A percentile compares a stretch with the other conserved stretches of the same genome.
Evolutionary conservation across 2,797 vertebrate species (phyloP).

Genomic region (Bufotes viridis): DNA sequence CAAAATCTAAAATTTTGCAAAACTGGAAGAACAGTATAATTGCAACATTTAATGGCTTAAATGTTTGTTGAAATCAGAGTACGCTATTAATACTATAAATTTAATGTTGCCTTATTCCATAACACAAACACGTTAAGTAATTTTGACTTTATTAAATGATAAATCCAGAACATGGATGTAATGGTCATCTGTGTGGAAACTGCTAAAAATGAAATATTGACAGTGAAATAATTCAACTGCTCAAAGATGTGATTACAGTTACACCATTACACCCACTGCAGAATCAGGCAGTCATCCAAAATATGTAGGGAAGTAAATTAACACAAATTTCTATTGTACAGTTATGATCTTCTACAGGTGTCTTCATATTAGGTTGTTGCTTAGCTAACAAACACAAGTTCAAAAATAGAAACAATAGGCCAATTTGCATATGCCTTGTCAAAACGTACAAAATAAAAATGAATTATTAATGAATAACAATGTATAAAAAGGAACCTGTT

Average conservation of each 20-base stretch:
- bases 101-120: background rate
- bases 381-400: constrained; percentile 2
- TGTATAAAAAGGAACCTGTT: constrained; percentile 29
- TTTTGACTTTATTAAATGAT: background rate
- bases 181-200: background rate
- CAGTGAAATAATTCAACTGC: background rate
- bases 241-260: background rate
- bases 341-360: constrained; percentile 7
- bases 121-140: background rate
- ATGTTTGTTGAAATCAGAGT: too few species aligned
- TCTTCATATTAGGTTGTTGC: background rate
- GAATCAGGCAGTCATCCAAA: background rate
- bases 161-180: background rate
- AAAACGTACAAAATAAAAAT: constrained; percentile 17
- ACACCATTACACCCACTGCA: background rate
- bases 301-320: background rate
- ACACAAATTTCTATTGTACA: background rate
- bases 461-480: constrained; percentile 3
- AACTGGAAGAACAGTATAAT: too few species aligned
- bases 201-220: background rate
- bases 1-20: too few species aligned
- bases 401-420: background rate
- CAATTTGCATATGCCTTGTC: background rate
- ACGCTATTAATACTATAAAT: too few species aligned
- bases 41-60: too few species aligned